Percentiles rank a stretch among this genome's conserved stretches.
phyloP scores from a whole-genome alignment of 2,113 vertebrate genomes.

The Setophaga coronata region DNA sequence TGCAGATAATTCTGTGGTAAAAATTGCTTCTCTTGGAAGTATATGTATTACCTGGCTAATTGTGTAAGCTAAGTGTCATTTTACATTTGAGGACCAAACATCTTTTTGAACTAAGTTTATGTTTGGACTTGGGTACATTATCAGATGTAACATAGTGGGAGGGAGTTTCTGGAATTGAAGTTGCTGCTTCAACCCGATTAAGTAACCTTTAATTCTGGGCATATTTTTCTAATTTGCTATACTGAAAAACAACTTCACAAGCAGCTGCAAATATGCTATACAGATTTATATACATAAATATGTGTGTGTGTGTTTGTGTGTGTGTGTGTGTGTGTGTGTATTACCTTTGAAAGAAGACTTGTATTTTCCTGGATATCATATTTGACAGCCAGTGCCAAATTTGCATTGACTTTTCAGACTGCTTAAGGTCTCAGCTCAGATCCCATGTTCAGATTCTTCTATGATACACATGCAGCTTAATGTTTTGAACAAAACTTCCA shows the following conservation, averaged over 20 bases:
- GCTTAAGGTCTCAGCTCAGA: constrained; percentile 36
- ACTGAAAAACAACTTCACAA: constrained; percentile 70
- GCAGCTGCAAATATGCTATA: constrained; percentile 65
- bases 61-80: constrained; percentile 63
- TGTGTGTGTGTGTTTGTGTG: neutral
- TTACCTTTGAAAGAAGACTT: constrained; percentile 71
- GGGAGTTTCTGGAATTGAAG: constrained; percentile 59
- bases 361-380: constrained; percentile 41
- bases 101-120: constrained; percentile 73
- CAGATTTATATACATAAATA: neutral
- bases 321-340: neutral
- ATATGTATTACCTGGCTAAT: constrained; percentile 61
- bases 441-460: constrained; percentile 33
- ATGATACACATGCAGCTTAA: neutral
- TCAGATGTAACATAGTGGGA: constrained; percentile 70
- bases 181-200: constrained; percentile 68
- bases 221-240: constrained; percentile 78
- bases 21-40: constrained; percentile 41
- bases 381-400: neutral
- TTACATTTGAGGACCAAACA: constrained; percentile 62
- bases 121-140: constrained; percentile 73
- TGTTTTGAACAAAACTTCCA: neutral
- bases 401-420: neutral
- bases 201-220: constrained; percentile 70
- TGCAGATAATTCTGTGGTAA: constrained; percentile 49